phyloP scores from a whole-genome alignment of 2,888 invertebrate genomes.

The Cynaeus angustus region DNA sequence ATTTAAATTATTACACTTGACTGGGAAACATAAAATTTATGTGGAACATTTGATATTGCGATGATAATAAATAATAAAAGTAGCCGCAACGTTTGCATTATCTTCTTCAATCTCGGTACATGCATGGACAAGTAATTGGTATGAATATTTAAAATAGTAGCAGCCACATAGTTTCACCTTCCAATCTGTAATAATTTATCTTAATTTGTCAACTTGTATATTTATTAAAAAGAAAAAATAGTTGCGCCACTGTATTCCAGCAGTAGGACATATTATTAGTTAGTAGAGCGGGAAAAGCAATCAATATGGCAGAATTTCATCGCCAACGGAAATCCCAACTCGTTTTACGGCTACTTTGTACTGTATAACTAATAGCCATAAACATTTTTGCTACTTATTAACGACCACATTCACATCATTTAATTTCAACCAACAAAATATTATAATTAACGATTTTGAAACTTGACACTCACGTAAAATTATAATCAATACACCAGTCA shows the following conservation, averaged over 20 bases:
- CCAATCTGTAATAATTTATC: too few species aligned
- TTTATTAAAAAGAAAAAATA: background rate
- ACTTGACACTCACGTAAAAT: conserved; percentile 17
- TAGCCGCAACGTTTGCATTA: conserved; percentile 14
- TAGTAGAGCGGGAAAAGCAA: conserved; percentile 18
- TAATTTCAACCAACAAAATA: conserved; percentile 7
- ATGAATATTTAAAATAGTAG: conserved; percentile 1
- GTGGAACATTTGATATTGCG: conserved; percentile 14
- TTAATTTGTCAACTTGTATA: background rate
- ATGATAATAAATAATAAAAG: conserved; percentile 28
- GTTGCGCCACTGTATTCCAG: conserved; percentile 8
- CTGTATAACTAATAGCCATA: conserved; percentile 14
- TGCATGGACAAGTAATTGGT: conserved; percentile 16
- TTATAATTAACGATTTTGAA: conserved; percentile 19
- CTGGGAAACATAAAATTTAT: conserved; percentile 13
- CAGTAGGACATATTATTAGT: conserved; percentile 8
- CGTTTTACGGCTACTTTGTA: conserved; percentile 7
- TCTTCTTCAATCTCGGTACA: conserved; percentile 11
- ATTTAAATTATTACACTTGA: conserved; percentile 18
- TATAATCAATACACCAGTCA: conserved; percentile 14
- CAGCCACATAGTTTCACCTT: too few species aligned
- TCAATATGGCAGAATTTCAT: conserved; percentile 9
- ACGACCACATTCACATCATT: conserved; percentile 15
- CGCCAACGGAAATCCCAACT: conserved; percentile 16
- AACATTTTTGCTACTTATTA: conserved; percentile 20